These are phyloP conservation scores for Chloroceryle inda DNA, from an alignment of 2,797 vertebrate genomes.

Conservation along the genomic window DNA sequence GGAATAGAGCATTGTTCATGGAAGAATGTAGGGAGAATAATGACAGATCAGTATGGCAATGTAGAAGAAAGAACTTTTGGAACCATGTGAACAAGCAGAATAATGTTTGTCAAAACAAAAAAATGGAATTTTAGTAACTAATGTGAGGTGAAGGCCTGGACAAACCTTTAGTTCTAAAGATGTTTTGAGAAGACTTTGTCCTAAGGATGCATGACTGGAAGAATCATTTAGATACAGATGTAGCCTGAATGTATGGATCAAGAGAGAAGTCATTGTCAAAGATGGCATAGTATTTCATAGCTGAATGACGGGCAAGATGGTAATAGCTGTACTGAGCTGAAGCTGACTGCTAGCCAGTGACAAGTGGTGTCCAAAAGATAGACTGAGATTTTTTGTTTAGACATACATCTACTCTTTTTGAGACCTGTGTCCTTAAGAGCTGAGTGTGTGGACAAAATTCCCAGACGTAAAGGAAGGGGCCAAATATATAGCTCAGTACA, in stretches of 20 bases:
- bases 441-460: not conserved
- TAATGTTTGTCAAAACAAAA: not conserved
- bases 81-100: not conserved
- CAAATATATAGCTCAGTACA: not conserved
- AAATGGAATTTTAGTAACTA: not conserved
- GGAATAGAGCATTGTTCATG: not conserved
- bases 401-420: not conserved
- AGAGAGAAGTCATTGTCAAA: not conserved
- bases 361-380: not conserved
- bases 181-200: not conserved
- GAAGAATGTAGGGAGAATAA: not conserved
- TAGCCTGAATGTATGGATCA: not conserved
- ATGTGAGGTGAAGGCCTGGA: not conserved
- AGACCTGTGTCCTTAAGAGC: not conserved
- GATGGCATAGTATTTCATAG: not conserved
- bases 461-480: not conserved
- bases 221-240: not conserved
- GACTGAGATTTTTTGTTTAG: constrained; percentile 3
- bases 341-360: not conserved
- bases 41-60: not conserved
- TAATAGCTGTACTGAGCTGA: not conserved
- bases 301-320: not conserved
- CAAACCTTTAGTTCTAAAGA: not conserved
- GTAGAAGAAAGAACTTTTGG: not conserved
- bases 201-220: not conserved